A percentile compares a stretch with the other conserved stretches of the same genome.
These are phyloP conservation scores for Sminthurinus aureus DNA, from an alignment of 2,888 invertebrate species.

Conservation along the genomic window DNA sequence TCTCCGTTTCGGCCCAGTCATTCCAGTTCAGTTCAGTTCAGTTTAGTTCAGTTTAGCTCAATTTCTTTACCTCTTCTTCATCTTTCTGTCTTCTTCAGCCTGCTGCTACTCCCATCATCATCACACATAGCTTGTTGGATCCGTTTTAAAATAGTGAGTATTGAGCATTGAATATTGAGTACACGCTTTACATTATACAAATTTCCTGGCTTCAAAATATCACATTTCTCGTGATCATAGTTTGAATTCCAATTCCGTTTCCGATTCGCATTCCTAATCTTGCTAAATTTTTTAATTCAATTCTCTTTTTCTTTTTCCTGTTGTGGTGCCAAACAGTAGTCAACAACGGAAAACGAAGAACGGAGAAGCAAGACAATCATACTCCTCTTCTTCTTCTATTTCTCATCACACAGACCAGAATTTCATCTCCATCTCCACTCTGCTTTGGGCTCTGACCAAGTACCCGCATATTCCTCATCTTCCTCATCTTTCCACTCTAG, in stretches of 20 bases:
- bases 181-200: no score
- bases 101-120: slow-evolving; percentile 30
- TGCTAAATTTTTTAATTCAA: neutral
- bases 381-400: slow-evolving; percentile 24
- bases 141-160: slow-evolving; percentile 24
- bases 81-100: slow-evolving; percentile 27
- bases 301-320: slow-evolving; percentile 10
- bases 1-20: neutral
- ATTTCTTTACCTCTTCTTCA: slow-evolving; percentile 15
- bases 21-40: slow-evolving; percentile 13
- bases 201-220: neutral
- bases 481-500: slow-evolving; percentile 28
- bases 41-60: slow-evolving; percentile 3
- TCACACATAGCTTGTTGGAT: slow-evolving; percentile 2
- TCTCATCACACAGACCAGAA: slow-evolving; percentile 31
- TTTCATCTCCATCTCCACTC: slow-evolving; percentile 27
- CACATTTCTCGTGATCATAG: neutral
- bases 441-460: slow-evolving; percentile 1
- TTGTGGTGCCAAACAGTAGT: neutral
- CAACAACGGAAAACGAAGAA: neutral
- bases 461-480: slow-evolving; percentile 36
- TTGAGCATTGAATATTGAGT: neutral
- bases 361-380: neutral
- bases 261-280: neutral
- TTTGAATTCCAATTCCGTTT: neutral